Evolutionary conservation across 2,888 invertebrate genomes (phyloP), one percentile per base, ranked within the genome.

Genomic region (Tanypteryx hageni): DNA sequence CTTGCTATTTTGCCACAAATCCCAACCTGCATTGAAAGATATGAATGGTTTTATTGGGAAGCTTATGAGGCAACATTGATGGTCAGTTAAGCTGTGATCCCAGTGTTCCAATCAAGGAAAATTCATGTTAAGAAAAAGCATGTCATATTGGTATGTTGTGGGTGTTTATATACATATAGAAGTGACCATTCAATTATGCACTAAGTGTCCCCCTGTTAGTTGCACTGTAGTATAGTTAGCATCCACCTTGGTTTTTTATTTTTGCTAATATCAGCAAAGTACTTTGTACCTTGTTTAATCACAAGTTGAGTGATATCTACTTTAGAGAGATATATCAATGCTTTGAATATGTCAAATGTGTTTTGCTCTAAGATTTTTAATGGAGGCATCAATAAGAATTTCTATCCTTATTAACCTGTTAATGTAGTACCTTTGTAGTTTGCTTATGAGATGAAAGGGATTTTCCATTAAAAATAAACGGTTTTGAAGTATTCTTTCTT

Each of bases 191-290:
- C 82, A 92, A 92, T 83, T 92, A 84, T 92, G 92, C 84, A 83
- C 44, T 44, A 89, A 89, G 89, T 92, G 84, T 92, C 92, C 92
- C 83, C 92, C 84, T 76, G 92, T 92, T 92, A 83, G 83, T 92
- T 82, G 59, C 82, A 84, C 92, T 92, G 92, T 89, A 89, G 89
- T 89, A 64, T 92, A 92, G 93, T 93, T 92, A 92, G 93, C 92
- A 93, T 93, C 93, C 93, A 93, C 93, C 93, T 93, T 83, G 92
- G 92, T 93, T 93, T 93, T 92, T 92, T 92, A 61, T 86, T 86
- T 92, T 82, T 84, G 84, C 56, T 92, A 92, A 92, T 82, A 92
- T 61, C 82, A 92, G 92, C 92, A 92, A 83, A 83, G 81, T 92
- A 92, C 92, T 83, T 82, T 92, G 81, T 92, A 92, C 84, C 64